Conservation (phyloP, 2,797 vertebrate species). For the Acanthurus leucopareius region DNA sequence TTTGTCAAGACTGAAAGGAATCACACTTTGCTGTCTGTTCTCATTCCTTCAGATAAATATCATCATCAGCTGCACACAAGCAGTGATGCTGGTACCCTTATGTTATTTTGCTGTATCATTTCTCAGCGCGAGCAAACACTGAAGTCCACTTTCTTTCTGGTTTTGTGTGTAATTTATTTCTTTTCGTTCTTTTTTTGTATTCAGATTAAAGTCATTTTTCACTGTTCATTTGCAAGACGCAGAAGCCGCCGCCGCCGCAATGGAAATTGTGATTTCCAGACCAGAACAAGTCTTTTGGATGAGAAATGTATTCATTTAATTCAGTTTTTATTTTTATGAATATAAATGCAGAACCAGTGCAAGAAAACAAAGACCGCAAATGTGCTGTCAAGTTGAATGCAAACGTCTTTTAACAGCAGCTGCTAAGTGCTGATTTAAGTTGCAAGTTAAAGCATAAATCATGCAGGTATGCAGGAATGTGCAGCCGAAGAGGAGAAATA, state of each 20-base stretch:
- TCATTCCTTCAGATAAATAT: conserved; percentile 52
- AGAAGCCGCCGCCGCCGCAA: conserved; percentile 2
- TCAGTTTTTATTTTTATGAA: background rate
- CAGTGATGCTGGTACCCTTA: background rate
- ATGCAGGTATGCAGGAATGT: conserved; percentile 41
- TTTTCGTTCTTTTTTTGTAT: background rate
- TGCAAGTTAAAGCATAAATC: conserved; percentile 50
- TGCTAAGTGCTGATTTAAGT: conserved; percentile 45
- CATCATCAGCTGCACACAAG: conserved; percentile 26
- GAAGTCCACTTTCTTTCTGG: background rate
- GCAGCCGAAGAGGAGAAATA: conserved; percentile 42
- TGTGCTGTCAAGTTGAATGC: conserved; percentile 35
- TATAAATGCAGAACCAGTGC: conserved; percentile 23
- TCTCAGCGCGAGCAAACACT: background rate
- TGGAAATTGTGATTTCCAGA: conserved; percentile 15
- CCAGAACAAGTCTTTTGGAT: background rate
- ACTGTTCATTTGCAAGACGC: conserved; percentile 16
- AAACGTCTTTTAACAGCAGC: conserved; percentile 35
- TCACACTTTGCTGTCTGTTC: conserved; percentile 37
- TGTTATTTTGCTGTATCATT: conserved; percentile 16
- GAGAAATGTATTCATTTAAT: background rate
- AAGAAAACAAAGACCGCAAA: conserved; percentile 31
- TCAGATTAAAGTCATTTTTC: conserved; percentile 15
- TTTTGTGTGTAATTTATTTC: background rate
- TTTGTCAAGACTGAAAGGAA: conserved; percentile 54